Percentiles rank a stretch among this genome's conserved stretches.
Conservation (phyloP, 2,888 invertebrate species). For the Cephus rjabovi region DNA sequence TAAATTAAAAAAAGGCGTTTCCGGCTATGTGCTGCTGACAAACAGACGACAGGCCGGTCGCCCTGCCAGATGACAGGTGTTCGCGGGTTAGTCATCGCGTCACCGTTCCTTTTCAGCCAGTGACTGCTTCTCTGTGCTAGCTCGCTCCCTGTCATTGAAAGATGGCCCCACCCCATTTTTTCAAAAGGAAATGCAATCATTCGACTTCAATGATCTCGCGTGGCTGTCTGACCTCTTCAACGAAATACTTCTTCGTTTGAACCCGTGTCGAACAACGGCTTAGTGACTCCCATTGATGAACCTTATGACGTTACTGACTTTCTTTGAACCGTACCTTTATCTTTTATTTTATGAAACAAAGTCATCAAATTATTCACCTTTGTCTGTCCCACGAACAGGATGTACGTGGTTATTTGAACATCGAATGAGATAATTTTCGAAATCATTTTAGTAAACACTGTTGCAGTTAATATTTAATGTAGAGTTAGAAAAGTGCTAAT, state of each 20-base stretch:
- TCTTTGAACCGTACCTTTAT: background rate
- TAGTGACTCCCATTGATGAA: background rate
- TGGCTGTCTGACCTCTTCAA: background rate
- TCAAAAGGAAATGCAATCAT: background rate
- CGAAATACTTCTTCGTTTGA: background rate
- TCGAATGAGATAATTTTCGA: background rate
- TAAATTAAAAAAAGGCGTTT: background rate
- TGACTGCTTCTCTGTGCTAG: slow-evolving; percentile 9
- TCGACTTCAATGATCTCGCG: background rate
- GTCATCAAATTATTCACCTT: background rate
- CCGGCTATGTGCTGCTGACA: slow-evolving; percentile 10
- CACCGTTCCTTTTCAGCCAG: slow-evolving; percentile 19
- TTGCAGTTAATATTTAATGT: background rate
- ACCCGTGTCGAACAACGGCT: background rate
- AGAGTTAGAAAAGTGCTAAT: background rate
- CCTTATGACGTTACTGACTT: background rate
- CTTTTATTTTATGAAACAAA: background rate
- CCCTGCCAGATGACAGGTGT: slow-evolving; percentile 39
- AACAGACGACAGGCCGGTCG: slow-evolving; percentile 13
- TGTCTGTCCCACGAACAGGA: background rate
- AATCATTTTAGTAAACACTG: background rate
- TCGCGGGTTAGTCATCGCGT: slow-evolving; percentile 23
- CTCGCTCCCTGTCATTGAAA: background rate
- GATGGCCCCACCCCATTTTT: background rate
- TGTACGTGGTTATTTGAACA: background rate